phyloP scores from a whole-genome alignment of 2,113 vertebrate species.

The Sterrhoptilus dennistouni region DNA sequence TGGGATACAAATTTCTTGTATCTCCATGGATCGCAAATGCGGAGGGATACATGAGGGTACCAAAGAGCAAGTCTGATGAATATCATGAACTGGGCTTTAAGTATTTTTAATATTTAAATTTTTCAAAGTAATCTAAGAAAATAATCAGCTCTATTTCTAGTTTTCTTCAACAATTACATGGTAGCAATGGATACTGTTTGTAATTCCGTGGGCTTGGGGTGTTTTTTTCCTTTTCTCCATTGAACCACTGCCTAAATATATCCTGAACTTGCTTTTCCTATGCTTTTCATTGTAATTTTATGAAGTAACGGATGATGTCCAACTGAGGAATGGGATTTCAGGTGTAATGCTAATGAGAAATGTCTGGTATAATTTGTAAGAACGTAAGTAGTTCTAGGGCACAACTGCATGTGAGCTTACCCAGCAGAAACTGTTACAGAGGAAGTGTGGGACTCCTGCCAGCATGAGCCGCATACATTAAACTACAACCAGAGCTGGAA shows the following conservation, averaged over 20 bases:
- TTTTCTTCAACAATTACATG: not conserved
- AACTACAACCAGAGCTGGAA: not conserved
- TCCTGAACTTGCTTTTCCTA: not conserved
- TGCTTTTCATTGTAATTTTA: not conserved
- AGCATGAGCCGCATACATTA: not conserved
- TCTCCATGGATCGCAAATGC: not conserved
- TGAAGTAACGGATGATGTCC: not conserved
- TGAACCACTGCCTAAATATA: not conserved
- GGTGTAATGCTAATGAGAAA: slow-evolving; percentile 18
- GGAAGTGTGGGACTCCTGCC: not conserved
- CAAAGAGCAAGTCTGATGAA: not conserved
- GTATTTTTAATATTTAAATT: not conserved
- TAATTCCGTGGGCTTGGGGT: not conserved
- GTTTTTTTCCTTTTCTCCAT: not conserved
- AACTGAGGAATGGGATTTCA: not conserved
- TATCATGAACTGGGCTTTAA: not conserved
- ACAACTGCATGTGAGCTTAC: not conserved
- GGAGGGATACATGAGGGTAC: not conserved
- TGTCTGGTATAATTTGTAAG: slow-evolving; percentile 22
- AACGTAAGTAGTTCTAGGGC: not conserved
- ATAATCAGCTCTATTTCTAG: not conserved
- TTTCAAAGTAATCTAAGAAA: not conserved
- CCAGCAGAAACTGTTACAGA: slow-evolving; percentile 7
- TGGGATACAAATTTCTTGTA: not conserved
- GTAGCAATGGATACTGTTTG: not conserved